phyloP scores from a whole-genome alignment of 2,888 invertebrate species.

The Theristus sp. region DNA sequence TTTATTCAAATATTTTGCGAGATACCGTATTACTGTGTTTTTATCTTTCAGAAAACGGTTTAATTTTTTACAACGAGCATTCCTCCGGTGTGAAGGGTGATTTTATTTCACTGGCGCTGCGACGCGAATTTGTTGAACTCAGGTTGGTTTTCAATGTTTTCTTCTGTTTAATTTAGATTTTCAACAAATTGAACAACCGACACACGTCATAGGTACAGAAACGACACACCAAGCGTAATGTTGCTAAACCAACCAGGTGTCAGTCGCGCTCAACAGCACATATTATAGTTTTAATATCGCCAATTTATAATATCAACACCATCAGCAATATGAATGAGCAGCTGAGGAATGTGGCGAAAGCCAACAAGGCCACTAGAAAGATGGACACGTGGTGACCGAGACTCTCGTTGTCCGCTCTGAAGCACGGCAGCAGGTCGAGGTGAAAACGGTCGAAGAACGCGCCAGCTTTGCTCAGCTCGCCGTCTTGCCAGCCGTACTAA shows the following conservation, averaged over 20 bases:
- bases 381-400: conserved; percentile 2
- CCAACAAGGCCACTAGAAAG: background rate
- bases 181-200: no score
- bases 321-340: background rate
- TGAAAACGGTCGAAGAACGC: background rate
- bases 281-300: no score
- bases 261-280: no score
- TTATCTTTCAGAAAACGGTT: conserved; percentile 42
- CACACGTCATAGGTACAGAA: no score
- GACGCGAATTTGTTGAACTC: conserved; percentile 46
- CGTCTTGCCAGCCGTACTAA: background rate
- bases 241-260: no score
- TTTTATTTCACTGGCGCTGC: conserved; percentile 60
- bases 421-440: background rate
- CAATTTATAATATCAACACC: no score
- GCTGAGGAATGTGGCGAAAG: background rate
- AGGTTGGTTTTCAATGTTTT: conserved; percentile 14
- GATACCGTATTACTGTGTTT: no score
- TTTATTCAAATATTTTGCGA: no score
- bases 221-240: no score
- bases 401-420: background rate
- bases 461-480: background rate
- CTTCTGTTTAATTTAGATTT: no score
- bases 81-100: conserved; percentile 62
- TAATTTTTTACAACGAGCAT: conserved; percentile 68